Base-by-base conservation (phyloP, 1,140 invertebrate species). In the Ceratina japonica region DNA sequence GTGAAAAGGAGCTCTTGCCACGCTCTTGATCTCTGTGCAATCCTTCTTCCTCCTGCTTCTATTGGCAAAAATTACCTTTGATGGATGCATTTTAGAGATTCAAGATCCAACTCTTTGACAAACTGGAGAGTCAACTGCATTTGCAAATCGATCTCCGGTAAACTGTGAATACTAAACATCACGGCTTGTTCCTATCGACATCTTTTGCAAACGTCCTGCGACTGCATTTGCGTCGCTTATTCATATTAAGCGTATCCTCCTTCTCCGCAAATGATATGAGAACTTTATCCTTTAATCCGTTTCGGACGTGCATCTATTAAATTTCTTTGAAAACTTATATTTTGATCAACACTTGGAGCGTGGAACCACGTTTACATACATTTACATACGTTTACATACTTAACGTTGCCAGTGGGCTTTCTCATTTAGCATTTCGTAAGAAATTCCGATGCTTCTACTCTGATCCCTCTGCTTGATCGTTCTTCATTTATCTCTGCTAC, bases 11-110 rank as follows among this genome's bases (percentile, higher is more conserved):
- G 51, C 27, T 37, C 27, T 24, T 13, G 0, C 24, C 7, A 59
- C 10, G 16, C 24, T n/a, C 16, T 44, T 58, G 49, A n/a, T 44
- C 62, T 75, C 56, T 37, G 51, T 3, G 4, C 31, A 16, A 8
- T 16, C 18, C n/a, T 10, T 27, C 3, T 27, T 24, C 54, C 52
- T 12, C 15, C n/a, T 20, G 66, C 22, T 16, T 24, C 13, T 58
- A 68, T 66, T 18, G 52, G 16, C n/a, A 56, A 24, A 56, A 65
- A 44, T 66, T 58, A 68, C 63, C 62, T n/a, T 68, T n/a, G 24
- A 22, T 12, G 58, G 22, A 3, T 61, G 73, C 52, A 66, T 56
- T 56, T 66, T 66, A 66, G 44, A 58, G 20, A 22, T 49, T 31
- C 16, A 8, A 7, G 37, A 44, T 44, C 37, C 37, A 10, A 22